A percentile compares a stretch with the other conserved stretches of the same genome.
Evolutionary conservation across 2,888 invertebrate species (phyloP).

Genomic region (Colostygia pectinataria): DNA sequence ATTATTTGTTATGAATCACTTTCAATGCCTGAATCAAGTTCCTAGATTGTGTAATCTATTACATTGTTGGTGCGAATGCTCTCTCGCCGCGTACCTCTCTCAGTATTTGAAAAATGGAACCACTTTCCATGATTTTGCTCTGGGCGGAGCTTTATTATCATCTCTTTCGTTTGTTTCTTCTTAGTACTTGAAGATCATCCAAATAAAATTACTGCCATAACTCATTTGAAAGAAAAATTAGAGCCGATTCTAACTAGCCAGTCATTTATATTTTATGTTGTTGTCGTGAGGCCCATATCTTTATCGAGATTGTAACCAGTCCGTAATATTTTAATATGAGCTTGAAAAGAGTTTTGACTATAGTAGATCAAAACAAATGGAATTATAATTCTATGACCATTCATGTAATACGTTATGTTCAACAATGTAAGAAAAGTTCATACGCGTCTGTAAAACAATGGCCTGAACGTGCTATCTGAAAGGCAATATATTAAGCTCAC

Average conservation of each 20-base stretch:
- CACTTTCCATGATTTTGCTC: constrained; percentile 64
- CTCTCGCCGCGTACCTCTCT: constrained; percentile 30
- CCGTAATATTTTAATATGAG: constrained; percentile 1
- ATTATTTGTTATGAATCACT: constrained; percentile 15
- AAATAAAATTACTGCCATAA: constrained; percentile 41
- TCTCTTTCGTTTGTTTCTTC: constrained; percentile 48
- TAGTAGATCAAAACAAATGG: neutral
- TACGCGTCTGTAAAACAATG: constrained; percentile 46
- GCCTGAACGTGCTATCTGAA: constrained; percentile 51
- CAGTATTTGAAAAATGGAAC: constrained; percentile 64
- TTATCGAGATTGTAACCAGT: constrained; percentile 4
- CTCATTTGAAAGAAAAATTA: constrained; percentile 25
- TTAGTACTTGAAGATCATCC: constrained; percentile 48
- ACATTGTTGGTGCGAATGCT: constrained; percentile 25
- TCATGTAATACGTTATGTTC: neutral
- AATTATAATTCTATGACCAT: constrained; percentile 4
- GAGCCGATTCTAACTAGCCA: constrained; percentile 12
- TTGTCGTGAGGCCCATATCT: constrained; percentile 5
- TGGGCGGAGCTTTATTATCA: constrained; percentile 54
- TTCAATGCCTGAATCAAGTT: constrained; percentile 13
- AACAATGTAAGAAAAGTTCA: constrained; percentile 36
- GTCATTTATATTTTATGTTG: constrained; percentile 26
- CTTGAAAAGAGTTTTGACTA: neutral
- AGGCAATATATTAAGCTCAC: constrained; percentile 51
- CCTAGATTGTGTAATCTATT: constrained; percentile 23